Percentiles rank a stretch among this genome's conserved stretches.
These are phyloP conservation scores for Cephus rjabovi DNA, from an alignment of 2,888 invertebrate genomes.

Conservation along the genomic window DNA sequence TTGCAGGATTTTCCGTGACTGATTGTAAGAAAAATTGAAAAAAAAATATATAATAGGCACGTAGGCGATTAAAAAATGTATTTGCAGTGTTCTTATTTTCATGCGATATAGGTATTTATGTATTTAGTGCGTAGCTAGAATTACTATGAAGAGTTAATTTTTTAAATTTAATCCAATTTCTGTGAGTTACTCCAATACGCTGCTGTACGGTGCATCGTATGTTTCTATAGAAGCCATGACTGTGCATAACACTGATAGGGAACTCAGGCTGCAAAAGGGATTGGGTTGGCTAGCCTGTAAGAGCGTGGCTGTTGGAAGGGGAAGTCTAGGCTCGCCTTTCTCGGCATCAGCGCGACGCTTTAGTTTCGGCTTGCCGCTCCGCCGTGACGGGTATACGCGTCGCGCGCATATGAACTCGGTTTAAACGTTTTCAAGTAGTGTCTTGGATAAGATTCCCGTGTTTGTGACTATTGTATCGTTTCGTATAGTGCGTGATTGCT, in stretches of 20 bases:
- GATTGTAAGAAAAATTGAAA: neutral
- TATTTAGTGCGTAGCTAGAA: too few species aligned
- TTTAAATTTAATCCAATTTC: neutral
- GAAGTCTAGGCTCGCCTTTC: conserved; percentile 47
- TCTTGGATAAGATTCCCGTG: neutral
- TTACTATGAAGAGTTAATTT: too few species aligned
- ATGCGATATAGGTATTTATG: too few species aligned
- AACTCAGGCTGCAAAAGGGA: conserved; percentile 39
- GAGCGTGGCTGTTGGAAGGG: conserved; percentile 16
- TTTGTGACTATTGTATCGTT: neutral
- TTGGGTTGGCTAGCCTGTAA: conserved; percentile 37
- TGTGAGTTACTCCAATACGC: neutral
- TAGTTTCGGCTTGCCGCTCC: conserved; percentile 61
- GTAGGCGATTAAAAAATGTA: neutral
- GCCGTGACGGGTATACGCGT: conserved; percentile 41
- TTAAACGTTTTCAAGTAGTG: neutral
- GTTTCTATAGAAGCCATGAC: neutral
- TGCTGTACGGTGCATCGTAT: neutral
- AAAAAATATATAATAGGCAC: neutral
- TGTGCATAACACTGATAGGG: neutral
- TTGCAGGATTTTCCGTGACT: neutral
- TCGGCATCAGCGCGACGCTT: conserved; percentile 48
- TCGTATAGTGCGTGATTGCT: neutral
- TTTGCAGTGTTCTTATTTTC: neutral
- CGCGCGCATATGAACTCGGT: conserved; percentile 1